Conservation (phyloP, 2,797 vertebrate species). For the Scyliorhinus canicula region DNA sequence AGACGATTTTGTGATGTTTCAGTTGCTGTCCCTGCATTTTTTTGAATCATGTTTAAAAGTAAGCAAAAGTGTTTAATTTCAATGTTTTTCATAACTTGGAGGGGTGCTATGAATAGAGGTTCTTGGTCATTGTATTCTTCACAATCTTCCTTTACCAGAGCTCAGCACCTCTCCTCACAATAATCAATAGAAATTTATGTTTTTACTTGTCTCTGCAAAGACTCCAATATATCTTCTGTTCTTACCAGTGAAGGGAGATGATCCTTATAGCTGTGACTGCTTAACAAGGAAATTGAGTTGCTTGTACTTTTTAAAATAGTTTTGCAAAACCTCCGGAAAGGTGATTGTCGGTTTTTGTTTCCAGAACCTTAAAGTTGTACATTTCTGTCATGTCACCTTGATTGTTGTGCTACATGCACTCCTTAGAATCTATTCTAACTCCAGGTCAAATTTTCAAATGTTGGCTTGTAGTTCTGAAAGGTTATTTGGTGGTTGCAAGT, state of each 20-base stretch:
- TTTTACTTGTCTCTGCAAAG: not conserved
- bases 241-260: not conserved
- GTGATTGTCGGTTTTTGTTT: not conserved
- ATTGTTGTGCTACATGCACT: not conserved
- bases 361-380: not conserved
- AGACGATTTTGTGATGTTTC: too few species aligned
- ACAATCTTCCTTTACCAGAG: not conserved
- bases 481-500: not conserved
- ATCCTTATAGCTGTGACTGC: not conserved
- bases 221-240: not conserved
- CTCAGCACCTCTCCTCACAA: not conserved
- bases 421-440: not conserved
- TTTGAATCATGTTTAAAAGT: not conserved
- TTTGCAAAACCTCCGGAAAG: not conserved
- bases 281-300: not conserved
- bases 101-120: not conserved
- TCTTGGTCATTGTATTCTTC: too few species aligned
- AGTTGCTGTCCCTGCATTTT: too few species aligned
- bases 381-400: not conserved
- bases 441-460: not conserved
- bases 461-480: not conserved
- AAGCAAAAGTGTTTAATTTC: not conserved
- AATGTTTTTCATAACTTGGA: not conserved
- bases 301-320: not conserved
- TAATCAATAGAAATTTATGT: not conserved